A percentile compares a stretch with the other conserved stretches of the same genome.
Evolutionary conservation across 2,888 invertebrate genomes (phyloP).

Genomic region (Drosophila neonasuta): DNA sequence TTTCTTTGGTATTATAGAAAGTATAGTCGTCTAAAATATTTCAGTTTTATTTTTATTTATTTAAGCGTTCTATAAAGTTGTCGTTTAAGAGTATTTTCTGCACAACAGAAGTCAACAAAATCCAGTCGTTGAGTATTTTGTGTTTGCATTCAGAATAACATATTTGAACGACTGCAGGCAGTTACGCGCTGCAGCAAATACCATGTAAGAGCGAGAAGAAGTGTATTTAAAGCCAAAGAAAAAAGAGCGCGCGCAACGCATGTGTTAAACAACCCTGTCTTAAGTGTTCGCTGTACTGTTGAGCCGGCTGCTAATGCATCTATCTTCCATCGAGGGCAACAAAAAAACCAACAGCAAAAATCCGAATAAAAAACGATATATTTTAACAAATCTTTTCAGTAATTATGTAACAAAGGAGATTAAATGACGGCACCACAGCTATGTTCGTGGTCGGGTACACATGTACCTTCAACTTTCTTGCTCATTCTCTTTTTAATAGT

Average conservation of each 20-base stretch:
- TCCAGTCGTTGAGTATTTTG: too few relatives aligned
- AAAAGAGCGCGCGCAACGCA: slow-evolving; percentile 35
- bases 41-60: too few relatives aligned
- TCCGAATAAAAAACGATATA: not conserved
- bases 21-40: too few relatives aligned
- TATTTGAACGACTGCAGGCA: too few relatives aligned
- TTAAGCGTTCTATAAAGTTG: too few relatives aligned
- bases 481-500: not conserved
- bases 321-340: slow-evolving; percentile 3
- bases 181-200: not conserved
- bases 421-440: not conserved
- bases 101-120: too few relatives aligned
- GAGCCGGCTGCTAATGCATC: slow-evolving; percentile 29
- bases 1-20: too few relatives aligned
- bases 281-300: slow-evolving; percentile 21
- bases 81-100: too few relatives aligned
- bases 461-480: not conserved
- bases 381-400: not conserved
- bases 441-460: not conserved
- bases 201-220: slow-evolving; percentile 8
- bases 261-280: slow-evolving; percentile 52
- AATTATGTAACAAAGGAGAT: slow-evolving; percentile 24
- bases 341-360: not conserved
- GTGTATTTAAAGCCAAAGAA: slow-evolving; percentile 4
- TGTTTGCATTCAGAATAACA: too few relatives aligned